Base-by-base conservation (phyloP, 64 coral and sea anemone genomes). In the Cladopsammia gracilis region DNA sequence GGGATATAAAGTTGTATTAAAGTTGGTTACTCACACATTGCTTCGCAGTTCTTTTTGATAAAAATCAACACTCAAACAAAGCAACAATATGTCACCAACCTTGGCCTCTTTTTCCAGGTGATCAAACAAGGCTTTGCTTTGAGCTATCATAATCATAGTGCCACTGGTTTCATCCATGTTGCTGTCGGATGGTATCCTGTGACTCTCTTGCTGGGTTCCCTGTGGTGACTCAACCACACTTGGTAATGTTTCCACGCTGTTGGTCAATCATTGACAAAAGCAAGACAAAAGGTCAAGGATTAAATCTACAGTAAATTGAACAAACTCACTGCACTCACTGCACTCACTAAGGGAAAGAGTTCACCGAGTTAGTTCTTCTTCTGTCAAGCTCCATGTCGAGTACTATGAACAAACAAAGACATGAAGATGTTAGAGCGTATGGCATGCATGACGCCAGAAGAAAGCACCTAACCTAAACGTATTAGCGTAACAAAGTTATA, bases 51-150 rank as follows among this genome's bases (percentile, higher is more conserved):
- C 34, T 34, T 34, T 34, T 34, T 34, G 34, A 34, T 34, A 34
- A 34, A 34, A 56, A 56, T 56, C 14, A 46, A 16, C 4, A 16
- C 15, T 71, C 7, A 48, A 5, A 34, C 6, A 42, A 79, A 59
- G 10, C 42, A 34, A 42, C 23, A 19, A 20, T 0, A 46, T 6
- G 16, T 9, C 12, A 66, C 61, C 10, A n/a, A 84, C 80, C 80
- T 84, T 84, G 20, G 80, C 80, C n/a, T 84, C 80, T 25, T 19
- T 67, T 66, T 84, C 80, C 18, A 84, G 61, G 10, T 61, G 80
- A 84, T 84, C 80, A 84, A 84, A 84, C 7, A 84, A 43, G 10
- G 46, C 62, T 64, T 84, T 84, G 80, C 80, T 84, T n/a, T 84
- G 80, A n/a, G 80, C 80, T 64, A 84, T 84, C 80, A 84, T 84